Evolutionary conservation across 2,113 vertebrate genomes (phyloP).

Genomic region (Pangasianodon hypophthalmus): DNA sequence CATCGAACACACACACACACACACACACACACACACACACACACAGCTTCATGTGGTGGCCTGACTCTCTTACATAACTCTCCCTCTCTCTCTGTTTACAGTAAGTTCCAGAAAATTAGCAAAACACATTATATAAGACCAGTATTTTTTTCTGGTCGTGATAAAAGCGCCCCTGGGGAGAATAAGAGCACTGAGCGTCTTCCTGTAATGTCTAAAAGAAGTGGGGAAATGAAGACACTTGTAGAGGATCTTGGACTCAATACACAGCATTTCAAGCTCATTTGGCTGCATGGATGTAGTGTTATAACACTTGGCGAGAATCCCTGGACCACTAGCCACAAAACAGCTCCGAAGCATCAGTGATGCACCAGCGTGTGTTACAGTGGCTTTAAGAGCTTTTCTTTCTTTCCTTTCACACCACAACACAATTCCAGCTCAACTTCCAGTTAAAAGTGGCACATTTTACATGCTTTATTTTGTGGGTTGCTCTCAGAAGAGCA

Average conservation of each 20-base stretch:
- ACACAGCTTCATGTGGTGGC: not conserved
- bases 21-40: slow-evolving; percentile 5
- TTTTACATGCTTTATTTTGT: not conserved
- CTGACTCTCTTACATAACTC: too few relatives aligned
- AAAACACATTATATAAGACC: not conserved
- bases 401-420: not conserved
- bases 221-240: not conserved
- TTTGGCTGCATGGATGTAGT: not conserved
- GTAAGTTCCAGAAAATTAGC: not conserved
- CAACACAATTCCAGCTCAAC: not conserved
- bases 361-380: not conserved
- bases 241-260: not conserved
- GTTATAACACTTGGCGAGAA: not conserved
- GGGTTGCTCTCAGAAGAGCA: not conserved
- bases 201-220: not conserved
- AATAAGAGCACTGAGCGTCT: not conserved
- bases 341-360: not conserved
- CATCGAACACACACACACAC: not conserved
- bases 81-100: not conserved
- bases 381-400: not conserved
- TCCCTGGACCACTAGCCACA: not conserved
- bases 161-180: not conserved
- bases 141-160: not conserved
- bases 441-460: not conserved
- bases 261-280: not conserved